Conservation (phyloP, 1,140 invertebrate species). For the Caenorhabditis remanei region DNA sequence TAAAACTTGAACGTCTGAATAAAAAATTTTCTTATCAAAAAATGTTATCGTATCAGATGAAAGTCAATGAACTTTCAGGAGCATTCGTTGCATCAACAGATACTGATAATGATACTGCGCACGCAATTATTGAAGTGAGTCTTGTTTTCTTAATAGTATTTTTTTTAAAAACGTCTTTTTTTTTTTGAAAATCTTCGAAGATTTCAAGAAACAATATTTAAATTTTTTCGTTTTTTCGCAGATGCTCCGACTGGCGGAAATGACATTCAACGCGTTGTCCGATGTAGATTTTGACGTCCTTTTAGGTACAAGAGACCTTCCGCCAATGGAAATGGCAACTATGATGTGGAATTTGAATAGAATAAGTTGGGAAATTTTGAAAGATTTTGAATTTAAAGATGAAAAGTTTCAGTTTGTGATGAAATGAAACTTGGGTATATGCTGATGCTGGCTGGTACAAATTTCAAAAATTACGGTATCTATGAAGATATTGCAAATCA, state of each 20-base stretch:
- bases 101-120: slow-evolving; percentile 57
- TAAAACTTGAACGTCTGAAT: too few species aligned
- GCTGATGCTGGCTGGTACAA: slow-evolving; percentile 59
- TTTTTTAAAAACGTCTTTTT: not conserved
- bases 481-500: slow-evolving; percentile 58
- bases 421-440: slow-evolving; percentile 60
- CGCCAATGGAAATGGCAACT: slow-evolving; percentile 51
- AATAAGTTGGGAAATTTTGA: slow-evolving; percentile 36
- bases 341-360: slow-evolving; percentile 62
- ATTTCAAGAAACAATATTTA: slow-evolving; percentile 23
- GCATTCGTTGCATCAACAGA: slow-evolving; percentile 56
- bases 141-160: not conserved
- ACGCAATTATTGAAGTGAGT: slow-evolving; percentile 33
- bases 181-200: not conserved
- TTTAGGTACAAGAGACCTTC: slow-evolving; percentile 46
- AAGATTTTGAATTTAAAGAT: not conserved
- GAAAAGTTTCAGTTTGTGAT: slow-evolving; percentile 51
- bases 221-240: slow-evolving; percentile 51
- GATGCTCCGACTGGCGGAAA: slow-evolving; percentile 61
- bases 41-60: not conserved
- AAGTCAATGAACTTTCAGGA: slow-evolving; percentile 27
- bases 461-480: slow-evolving; percentile 47
- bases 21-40: not conserved
- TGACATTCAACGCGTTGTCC: slow-evolving; percentile 58
- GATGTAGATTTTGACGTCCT: slow-evolving; percentile 56